These are phyloP conservation scores for Thunnus albacares DNA, from an alignment of 2,797 vertebrate species.

Conservation along the genomic window DNA sequence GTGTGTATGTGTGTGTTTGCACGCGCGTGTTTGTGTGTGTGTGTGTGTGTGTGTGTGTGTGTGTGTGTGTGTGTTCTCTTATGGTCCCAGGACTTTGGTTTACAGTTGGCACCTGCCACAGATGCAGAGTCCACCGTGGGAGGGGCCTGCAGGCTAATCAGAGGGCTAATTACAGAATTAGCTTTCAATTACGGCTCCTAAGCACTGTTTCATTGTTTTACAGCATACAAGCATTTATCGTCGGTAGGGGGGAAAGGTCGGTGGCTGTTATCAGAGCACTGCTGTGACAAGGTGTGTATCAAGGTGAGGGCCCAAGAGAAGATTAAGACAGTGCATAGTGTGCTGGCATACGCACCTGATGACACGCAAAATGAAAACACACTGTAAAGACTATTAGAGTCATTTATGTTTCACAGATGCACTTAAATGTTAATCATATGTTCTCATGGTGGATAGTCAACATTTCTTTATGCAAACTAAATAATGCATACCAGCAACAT, in stretches of 20 bases:
- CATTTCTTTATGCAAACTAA: slow-evolving; percentile 1
- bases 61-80: slow-evolving; percentile 11
- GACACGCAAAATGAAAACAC: slow-evolving; percentile 5
- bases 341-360: not conserved
- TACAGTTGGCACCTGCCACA: slow-evolving; percentile 73
- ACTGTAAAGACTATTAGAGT: not conserved
- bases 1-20: not conserved
- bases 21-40: slow-evolving; percentile 4
- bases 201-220: slow-evolving; percentile 84
- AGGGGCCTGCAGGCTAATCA: slow-evolving; percentile 75
- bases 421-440: not conserved
- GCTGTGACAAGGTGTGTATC: slow-evolving; percentile 55
- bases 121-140: slow-evolving; percentile 76
- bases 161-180: slow-evolving; percentile 83
- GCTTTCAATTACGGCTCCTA: slow-evolving; percentile 78
- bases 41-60: slow-evolving; percentile 4
- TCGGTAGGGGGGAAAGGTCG: slow-evolving; percentile 68
- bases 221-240: slow-evolving; percentile 64
- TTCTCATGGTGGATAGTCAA: not conserved
- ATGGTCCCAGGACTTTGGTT: slow-evolving; percentile 80
- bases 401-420: slow-evolving; percentile 1
- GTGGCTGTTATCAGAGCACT: slow-evolving; percentile 46
- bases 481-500: slow-evolving; percentile 5
- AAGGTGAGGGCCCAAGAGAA: slow-evolving; percentile 47
- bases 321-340: slow-evolving; percentile 7